Evolutionary conservation across 1,140 invertebrate genomes (phyloP).

Genomic region (Ostrea edulis): DNA sequence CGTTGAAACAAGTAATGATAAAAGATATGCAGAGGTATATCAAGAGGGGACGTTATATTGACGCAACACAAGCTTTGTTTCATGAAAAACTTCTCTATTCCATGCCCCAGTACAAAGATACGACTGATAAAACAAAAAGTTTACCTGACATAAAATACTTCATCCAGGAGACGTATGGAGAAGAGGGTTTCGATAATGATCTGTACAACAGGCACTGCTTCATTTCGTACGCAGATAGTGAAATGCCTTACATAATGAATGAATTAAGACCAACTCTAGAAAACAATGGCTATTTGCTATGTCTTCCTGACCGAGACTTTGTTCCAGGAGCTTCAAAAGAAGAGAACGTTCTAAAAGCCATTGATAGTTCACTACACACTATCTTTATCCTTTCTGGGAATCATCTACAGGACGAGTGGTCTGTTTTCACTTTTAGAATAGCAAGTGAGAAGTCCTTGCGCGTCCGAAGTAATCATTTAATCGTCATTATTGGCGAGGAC

Average conservation of each 20-base stretch:
- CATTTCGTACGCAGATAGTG: constrained; percentile 63
- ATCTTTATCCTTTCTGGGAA: constrained; percentile 63
- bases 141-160: constrained; percentile 39
- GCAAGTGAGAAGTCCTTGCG: constrained; percentile 64
- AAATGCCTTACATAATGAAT: constrained; percentile 59
- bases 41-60: constrained; percentile 59
- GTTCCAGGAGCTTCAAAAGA: constrained; percentile 65
- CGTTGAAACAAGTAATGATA: constrained; percentile 52
- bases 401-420: constrained; percentile 65
- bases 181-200: not conserved
- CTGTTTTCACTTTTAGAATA: constrained; percentile 64
- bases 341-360: constrained; percentile 68
- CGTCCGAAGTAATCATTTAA: constrained; percentile 60
- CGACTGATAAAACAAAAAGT: not conserved
- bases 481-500: constrained; percentile 55
- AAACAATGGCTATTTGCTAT: constrained; percentile 56
- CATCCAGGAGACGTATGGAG: constrained; percentile 47
- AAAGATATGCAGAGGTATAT: constrained; percentile 61
- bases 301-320: constrained; percentile 68
- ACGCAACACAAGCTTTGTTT: constrained; percentile 56
- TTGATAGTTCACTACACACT: constrained; percentile 56
- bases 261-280: constrained; percentile 57
- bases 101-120: constrained; percentile 48
- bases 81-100: constrained; percentile 59
- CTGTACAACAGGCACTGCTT: constrained; percentile 52